Evolutionary conservation across 2,888 invertebrate species (phyloP).

Genomic region (Rhagophthalmus giganteus): DNA sequence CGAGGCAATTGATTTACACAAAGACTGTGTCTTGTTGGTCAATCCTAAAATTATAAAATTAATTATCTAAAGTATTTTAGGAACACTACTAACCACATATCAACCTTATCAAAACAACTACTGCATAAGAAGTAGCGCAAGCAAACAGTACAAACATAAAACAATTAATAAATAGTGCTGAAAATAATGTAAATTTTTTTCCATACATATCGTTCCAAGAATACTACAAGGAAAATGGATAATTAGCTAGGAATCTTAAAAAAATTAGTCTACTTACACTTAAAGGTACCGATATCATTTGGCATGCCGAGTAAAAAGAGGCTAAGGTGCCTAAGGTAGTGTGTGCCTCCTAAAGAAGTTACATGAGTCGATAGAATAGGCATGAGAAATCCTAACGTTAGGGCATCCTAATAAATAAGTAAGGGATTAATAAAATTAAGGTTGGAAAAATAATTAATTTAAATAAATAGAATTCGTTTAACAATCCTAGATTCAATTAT

Average conservation of each 20-base stretch:
- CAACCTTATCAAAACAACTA: constrained; percentile 58
- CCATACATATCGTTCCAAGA: constrained; percentile 64
- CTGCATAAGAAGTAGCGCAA: constrained; percentile 54
- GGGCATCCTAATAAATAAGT: constrained; percentile 21
- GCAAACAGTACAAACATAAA: constrained; percentile 58
- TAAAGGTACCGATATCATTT: constrained; percentile 63
- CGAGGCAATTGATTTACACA: constrained; percentile 66
- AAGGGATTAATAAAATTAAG: no score
- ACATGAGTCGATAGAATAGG: constrained; percentile 19
- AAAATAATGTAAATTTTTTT: constrained; percentile 57
- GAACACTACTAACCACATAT: constrained; percentile 62
- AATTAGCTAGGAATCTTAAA: no score
- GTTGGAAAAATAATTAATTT: not conserved
- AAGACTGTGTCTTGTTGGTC: constrained; percentile 72
- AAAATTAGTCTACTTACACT: constrained; percentile 61
- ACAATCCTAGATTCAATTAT: no score
- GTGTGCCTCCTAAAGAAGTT: constrained; percentile 10
- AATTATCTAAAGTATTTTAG: no score
- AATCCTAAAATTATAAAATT: constrained; percentile 63
- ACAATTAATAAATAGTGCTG: constrained; percentile 57
- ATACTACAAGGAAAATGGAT: constrained; percentile 61
- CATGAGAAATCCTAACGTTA: constrained; percentile 13
- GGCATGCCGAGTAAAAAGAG: constrained; percentile 62
- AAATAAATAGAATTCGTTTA: no score
- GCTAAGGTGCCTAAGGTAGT: constrained; percentile 56